Conservation (phyloP, 2,888 invertebrate species). For the Glyphotaelius pellucidus region DNA sequence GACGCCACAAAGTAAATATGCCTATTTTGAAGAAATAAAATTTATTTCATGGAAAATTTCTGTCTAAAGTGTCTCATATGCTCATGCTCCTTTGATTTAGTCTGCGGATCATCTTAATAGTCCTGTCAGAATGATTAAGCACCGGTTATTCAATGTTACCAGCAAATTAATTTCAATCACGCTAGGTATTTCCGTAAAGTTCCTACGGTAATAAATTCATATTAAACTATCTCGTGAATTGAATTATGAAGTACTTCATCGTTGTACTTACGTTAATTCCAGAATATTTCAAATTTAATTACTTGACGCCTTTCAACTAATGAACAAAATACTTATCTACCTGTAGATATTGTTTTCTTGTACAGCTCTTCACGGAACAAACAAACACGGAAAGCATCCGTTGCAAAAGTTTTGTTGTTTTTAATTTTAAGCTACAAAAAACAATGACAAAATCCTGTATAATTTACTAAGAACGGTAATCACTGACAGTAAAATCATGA, state of each 20-base stretch:
- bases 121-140: neutral
- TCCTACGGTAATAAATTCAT: neutral
- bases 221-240: neutral
- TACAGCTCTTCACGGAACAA: neutral
- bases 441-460: neutral
- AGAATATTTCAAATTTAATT: neutral
- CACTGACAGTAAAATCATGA: neutral
- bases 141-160: neutral
- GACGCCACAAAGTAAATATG: too few species aligned
- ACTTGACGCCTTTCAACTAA: too few species aligned
- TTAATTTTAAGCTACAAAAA: neutral
- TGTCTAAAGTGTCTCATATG: too few species aligned
- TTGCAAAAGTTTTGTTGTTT: neutral
- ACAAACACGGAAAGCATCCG: neutral
- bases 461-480: conserved; percentile 2
- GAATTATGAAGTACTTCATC: neutral
- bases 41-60: too few species aligned
- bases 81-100: too few species aligned
- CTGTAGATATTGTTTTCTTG: too few species aligned
- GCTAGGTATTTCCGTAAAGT: neutral
- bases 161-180: neutral
- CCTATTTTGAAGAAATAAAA: too few species aligned
- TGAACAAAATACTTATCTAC: too few species aligned
- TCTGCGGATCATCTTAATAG: too few species aligned
- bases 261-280: neutral